Evolutionary conservation across 2,113 vertebrate species (phyloP).

Genomic region (Colossoma macropomum): DNA sequence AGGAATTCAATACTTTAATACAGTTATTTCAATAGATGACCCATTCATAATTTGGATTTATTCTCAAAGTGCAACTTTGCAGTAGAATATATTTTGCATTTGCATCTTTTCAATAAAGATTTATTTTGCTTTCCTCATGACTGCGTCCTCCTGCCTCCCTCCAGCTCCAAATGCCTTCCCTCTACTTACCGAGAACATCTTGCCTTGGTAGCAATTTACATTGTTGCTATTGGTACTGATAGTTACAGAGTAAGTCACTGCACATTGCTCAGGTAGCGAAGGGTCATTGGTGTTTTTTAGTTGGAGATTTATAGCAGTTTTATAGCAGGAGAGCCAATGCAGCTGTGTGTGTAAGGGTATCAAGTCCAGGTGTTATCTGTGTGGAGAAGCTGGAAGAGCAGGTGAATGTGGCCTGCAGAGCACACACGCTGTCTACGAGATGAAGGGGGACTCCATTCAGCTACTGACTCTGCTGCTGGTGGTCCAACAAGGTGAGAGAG

Average conservation of each 20-base stretch:
- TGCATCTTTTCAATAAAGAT: not conserved
- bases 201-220: not conserved
- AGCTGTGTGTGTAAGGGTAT: conserved; percentile 60
- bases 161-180: not conserved
- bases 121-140: conserved; percentile 2
- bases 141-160: no score
- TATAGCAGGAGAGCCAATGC: conserved; percentile 52
- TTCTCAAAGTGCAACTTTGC: not conserved
- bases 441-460: conserved; percentile 13
- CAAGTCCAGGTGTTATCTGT: conserved; percentile 78
- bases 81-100: not conserved
- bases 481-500: conserved; percentile 31
- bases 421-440: conserved; percentile 25
- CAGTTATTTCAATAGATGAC: not conserved
- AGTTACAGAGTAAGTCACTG: not conserved
- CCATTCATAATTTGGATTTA: not conserved
- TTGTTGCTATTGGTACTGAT: not conserved
- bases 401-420: not conserved
- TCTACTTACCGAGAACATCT: not conserved
- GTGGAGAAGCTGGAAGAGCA: conserved; percentile 7
- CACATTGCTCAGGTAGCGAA: not conserved
- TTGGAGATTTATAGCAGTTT: conserved; percentile 26
- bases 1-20: not conserved
- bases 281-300: not conserved
- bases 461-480: conserved; percentile 11